Evolutionary conservation across 2,113 vertebrate species (phyloP), one percentile per base, ranked within the genome.

Genomic region (Myotis davidii): DNA sequence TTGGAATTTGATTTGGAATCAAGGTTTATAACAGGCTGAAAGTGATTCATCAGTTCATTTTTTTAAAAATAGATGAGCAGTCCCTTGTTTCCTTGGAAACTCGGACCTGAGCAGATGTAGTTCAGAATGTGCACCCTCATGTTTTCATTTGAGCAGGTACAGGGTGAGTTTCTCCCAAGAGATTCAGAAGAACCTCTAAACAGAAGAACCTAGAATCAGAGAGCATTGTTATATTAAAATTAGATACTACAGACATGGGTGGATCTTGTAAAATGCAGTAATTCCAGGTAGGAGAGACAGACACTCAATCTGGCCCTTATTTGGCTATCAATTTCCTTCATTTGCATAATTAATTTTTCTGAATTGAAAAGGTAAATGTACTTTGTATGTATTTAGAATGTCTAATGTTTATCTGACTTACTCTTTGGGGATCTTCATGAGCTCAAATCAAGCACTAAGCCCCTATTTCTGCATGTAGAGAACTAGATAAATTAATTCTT

Each of bases 11-110:
- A 96, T 90, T 96, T 37, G 48, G 95, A 97, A 78, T 97, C 96
- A 12, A 88, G 29, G 73, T 96, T 96, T 96, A 48, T 83, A 88
- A 95, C 85, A 86, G 96, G 89, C 78, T 0, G 0, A 96, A 97
- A 96, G 89, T 1, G 64, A 96, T 91, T 95, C 91, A 5, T 97
- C 96, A 65, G 72, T 98, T 98, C 91, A 96, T 97, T 98, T 98
- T 65, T 54, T 94, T 88, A 23, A 29, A 29, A 77, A 25, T 94
- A 97, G 97, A 98, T 88, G 96, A 98, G 96, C 96, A 96, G 37
- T 94, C 4, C 0, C 94, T 97, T 69, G 98, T 98, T 98, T 98
- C 98, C 98, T 97, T 98, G 98, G 98, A 98, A 98, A 98, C 97
- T 39, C 59, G 52, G 90, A 88, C 76, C 93, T 97, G 96, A 94